A percentile compares a stretch with the other conserved stretches of the same genome.
These are phyloP conservation scores for Drosophila fulvimacula DNA, from an alignment of 2,888 invertebrate species.

Conservation along the genomic window DNA sequence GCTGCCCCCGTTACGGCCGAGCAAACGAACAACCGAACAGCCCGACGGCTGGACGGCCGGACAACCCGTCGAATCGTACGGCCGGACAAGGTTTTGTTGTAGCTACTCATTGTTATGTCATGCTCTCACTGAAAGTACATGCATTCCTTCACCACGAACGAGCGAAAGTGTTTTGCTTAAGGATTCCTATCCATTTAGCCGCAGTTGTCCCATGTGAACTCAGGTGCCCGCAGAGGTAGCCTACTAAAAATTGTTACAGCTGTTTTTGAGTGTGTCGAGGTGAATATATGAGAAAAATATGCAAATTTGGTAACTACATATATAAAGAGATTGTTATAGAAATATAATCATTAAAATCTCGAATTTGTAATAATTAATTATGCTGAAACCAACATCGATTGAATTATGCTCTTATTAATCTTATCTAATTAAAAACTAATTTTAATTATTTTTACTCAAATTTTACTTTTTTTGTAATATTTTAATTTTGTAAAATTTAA, in stretches of 20 bases:
- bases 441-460: no score
- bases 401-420: no score
- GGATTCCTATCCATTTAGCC: background rate
- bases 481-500: no score
- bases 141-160: background rate
- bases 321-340: background rate
- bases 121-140: constrained; percentile 11
- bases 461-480: no score
- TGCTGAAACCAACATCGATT: no score
- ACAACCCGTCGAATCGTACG: constrained; percentile 1
- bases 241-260: background rate
- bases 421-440: no score
- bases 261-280: background rate
- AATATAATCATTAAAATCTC: no score
- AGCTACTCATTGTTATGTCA: constrained; percentile 31
- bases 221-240: background rate
- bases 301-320: background rate
- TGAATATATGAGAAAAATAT: background rate
- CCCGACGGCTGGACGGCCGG: constrained; percentile 16
- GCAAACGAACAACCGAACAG: constrained; percentile 35
- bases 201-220: background rate
- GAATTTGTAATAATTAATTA: no score
- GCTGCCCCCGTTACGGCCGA: constrained; percentile 46
- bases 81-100: constrained; percentile 38
- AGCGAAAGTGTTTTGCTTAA: background rate